Base-by-base conservation (phyloP, 2,797 vertebrate genomes). In the Cheirogaleus major region DNA sequence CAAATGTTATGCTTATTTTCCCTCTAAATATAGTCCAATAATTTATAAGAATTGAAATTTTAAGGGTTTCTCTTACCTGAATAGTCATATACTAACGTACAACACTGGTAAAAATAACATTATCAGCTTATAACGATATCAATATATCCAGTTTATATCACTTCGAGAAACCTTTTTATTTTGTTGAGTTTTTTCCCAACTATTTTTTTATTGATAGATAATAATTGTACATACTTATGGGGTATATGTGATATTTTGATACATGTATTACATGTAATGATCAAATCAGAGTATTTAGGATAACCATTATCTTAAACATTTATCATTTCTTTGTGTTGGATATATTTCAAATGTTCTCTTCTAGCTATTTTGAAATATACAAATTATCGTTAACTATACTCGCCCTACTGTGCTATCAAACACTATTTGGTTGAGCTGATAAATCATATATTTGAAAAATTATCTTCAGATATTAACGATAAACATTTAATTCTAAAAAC, bases 401-500 rank as follows among this genome's bases (percentile, higher is more conserved):
- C n/a, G 25, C 50, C 75, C n/a, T 55, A 38, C n/a, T 38, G 22
- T 55, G n/a, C 22, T 35, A 35, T 35, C n/a, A 35, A 55, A 55
- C n/a, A 78, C n/a, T 65, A 96, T 93, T 96, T 84, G 95, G 20
- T 81, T 91, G n/a, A 89, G 18, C 78, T 82, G 76, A 92, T 83
- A 92, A 97, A 85, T 86, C 17, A 92, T 11, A 18, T 18, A 95
- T 78, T 92, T 96, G 35, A 95, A 92, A 92, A 96, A 38, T 79
- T 93, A 43, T 72, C 30, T 91, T 80, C 23, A 85, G 89, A 96
- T 70, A 91, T 55, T 75, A 88, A 84, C 81, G 61, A 92, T 83
- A 89, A 89, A 73, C 7, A 63, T 80, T 89, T 83, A 94, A 95
- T 93, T 89, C 43, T 88, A 94, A 93, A 96, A 96, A 85, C 38